phyloP scores from a whole-genome alignment of 2,888 invertebrate genomes.

The Drosophila fungiperda region DNA sequence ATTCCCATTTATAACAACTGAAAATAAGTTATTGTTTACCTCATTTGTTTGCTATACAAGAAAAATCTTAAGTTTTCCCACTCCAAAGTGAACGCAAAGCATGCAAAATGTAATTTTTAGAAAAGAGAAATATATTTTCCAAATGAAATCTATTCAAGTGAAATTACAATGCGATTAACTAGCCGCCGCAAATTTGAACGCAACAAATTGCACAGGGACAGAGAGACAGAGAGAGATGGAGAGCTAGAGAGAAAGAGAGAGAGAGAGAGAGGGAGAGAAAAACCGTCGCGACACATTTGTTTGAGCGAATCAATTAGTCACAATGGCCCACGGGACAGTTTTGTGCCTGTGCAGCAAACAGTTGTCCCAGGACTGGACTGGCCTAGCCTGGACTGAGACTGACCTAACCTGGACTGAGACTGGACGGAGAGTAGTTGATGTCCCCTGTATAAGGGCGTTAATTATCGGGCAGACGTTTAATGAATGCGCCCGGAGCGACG shows the following conservation, averaged over 20 bases:
- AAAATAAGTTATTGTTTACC: slow-evolving; percentile 7
- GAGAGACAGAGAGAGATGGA: slow-evolving; percentile 1
- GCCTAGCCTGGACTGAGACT: slow-evolving; percentile 16
- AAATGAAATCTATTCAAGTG: slow-evolving; percentile 16
- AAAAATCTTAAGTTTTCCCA: background rate
- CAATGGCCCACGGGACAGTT: slow-evolving; percentile 64
- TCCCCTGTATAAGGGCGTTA: slow-evolving; percentile 70
- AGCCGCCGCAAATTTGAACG: slow-evolving; percentile 62
- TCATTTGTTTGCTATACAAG: slow-evolving; percentile 12
- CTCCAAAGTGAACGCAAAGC: slow-evolving; percentile 9
- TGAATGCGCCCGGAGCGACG: slow-evolving; percentile 75
- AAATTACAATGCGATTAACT: slow-evolving; percentile 68
- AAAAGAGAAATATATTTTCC: slow-evolving; percentile 2
- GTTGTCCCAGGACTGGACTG: slow-evolving; percentile 7
- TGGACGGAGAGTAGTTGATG: slow-evolving; percentile 25
- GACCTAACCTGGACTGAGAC: slow-evolving; percentile 15
- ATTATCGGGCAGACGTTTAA: slow-evolving; percentile 75
- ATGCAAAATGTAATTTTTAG: slow-evolving; percentile 21
- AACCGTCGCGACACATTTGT: slow-evolving; percentile 51
- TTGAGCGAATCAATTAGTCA: slow-evolving; percentile 74
- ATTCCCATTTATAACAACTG: background rate
- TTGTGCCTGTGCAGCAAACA: slow-evolving; percentile 28
- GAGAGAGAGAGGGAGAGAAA: slow-evolving; percentile 6
- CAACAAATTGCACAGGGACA: slow-evolving; percentile 26
- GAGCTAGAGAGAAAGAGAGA: background rate